Percentiles rank a stretch among this genome's conserved stretches.
phyloP scores from a whole-genome alignment of 92 coral and sea anemone genomes.

The Chrysogorgia sp. region DNA sequence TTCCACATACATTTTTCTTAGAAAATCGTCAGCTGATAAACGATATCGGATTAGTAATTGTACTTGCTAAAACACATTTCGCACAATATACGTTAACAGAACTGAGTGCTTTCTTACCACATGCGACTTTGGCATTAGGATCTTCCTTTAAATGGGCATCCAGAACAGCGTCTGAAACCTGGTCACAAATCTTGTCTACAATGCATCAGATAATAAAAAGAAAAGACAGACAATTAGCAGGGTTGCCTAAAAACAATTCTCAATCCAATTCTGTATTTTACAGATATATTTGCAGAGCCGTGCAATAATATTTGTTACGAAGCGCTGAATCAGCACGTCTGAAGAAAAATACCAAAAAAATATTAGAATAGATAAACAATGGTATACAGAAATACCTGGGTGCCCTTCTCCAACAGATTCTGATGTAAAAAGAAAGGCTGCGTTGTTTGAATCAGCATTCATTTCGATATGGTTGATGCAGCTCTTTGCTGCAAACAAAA shows the following conservation, averaged over 20 bases:
- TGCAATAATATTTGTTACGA: neutral
- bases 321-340: too few relatives aligned
- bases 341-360: too few relatives aligned
- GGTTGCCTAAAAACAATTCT: neutral
- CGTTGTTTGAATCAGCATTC: constrained; percentile 55
- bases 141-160: constrained; percentile 95
- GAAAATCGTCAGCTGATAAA: too few relatives aligned
- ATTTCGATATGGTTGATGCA: neutral
- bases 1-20: too few relatives aligned
- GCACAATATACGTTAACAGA: too few relatives aligned
- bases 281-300: too few relatives aligned
- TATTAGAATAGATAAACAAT: neutral
- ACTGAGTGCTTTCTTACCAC: constrained; percentile 75
- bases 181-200: constrained; percentile 97
- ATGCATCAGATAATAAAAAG: neutral
- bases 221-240: neutral
- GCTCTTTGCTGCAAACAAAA: too few relatives aligned
- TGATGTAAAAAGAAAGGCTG: constrained; percentile 87
- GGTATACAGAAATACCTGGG: constrained; percentile 95
- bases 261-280: too few relatives aligned
- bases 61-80: too few relatives aligned
- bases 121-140: constrained; percentile 98
- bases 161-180: constrained; percentile 93
- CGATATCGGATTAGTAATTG: too few relatives aligned
- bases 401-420: constrained; percentile 99